Evolutionary conservation across 2,797 vertebrate genomes (phyloP).

Genomic region (Macrochelys suwanniensis): DNA sequence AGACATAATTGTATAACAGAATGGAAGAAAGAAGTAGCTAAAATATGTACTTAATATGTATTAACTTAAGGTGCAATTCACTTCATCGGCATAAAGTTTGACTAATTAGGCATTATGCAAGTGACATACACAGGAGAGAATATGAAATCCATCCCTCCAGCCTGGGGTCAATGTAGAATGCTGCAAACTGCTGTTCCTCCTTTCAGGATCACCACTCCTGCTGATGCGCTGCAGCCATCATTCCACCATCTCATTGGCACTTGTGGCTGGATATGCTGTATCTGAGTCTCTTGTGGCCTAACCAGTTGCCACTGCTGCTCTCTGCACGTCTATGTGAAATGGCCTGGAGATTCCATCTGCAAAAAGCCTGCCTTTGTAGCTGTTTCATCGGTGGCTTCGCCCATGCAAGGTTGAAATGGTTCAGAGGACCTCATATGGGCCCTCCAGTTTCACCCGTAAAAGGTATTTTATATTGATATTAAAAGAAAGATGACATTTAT

Average conservation of each 20-base stretch:
- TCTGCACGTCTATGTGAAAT: neutral
- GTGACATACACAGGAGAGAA: neutral
- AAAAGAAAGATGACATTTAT: neutral
- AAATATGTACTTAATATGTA: neutral
- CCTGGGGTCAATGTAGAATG: neutral
- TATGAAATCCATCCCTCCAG: neutral
- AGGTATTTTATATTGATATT: neutral
- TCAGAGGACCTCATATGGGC: neutral
- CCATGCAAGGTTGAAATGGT: neutral
- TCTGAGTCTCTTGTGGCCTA: neutral
- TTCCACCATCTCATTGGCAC: neutral
- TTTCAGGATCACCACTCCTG: neutral
- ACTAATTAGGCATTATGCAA: neutral
- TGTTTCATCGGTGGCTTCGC: neutral
- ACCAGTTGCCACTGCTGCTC: rapidly evolving
- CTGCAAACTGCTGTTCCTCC: neutral
- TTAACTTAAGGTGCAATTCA: neutral
- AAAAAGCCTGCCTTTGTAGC: neutral
- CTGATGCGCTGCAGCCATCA: neutral
- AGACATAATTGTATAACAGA: neutral
- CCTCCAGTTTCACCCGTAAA: neutral
- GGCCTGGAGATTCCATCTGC: neutral
- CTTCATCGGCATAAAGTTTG: neutral
- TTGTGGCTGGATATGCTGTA: neutral
- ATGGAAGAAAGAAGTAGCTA: constrained; percentile 2